Evolutionary conservation across 2,113 vertebrate genomes (phyloP).

Genomic region (Rutilus rutilus): DNA sequence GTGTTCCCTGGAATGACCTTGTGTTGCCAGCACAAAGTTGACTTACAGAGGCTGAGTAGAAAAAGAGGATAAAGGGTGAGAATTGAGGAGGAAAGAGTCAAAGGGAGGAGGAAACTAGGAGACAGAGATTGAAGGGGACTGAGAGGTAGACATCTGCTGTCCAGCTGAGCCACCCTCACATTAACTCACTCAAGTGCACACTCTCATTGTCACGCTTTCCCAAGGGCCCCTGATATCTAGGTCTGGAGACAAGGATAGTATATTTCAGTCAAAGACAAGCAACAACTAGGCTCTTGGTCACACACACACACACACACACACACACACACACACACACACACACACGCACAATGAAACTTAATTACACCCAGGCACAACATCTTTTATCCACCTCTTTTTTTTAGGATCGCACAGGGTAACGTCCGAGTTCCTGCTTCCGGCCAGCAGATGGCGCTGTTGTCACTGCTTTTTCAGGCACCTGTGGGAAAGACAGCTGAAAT

Average conservation of each 20-base stretch:
- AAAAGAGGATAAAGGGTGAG: not conserved
- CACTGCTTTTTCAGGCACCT: slow-evolving; percentile 71
- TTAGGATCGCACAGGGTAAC: not conserved
- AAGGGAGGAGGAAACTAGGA: slow-evolving; percentile 47
- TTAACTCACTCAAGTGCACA: slow-evolving; percentile 59
- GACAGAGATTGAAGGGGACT: slow-evolving; percentile 55
- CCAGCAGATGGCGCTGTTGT: slow-evolving; percentile 78
- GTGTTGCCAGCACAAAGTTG: not conserved
- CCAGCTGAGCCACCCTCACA: slow-evolving; percentile 60
- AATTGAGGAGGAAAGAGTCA: slow-evolving; percentile 27
- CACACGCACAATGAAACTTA: not conserved
- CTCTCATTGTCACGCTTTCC: slow-evolving; percentile 55
- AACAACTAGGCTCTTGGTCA: slow-evolving; percentile 12
- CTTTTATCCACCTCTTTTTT: slow-evolving; percentile 14
- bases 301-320: not conserved
- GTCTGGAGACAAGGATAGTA: slow-evolving; percentile 41
- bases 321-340: slow-evolving; percentile 15
- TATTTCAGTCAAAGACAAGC: slow-evolving; percentile 48
- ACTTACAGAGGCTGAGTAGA: not conserved
- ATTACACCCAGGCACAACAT: not conserved
- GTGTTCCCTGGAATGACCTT: not conserved
- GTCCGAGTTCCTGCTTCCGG: not conserved
- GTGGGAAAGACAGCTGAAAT: slow-evolving; percentile 70
- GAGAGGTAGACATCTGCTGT: slow-evolving; percentile 62
- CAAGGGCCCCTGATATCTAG: slow-evolving; percentile 49